Base-by-base conservation (phyloP, 2,888 invertebrate genomes). In the Temnothorax ravouxi region DNA sequence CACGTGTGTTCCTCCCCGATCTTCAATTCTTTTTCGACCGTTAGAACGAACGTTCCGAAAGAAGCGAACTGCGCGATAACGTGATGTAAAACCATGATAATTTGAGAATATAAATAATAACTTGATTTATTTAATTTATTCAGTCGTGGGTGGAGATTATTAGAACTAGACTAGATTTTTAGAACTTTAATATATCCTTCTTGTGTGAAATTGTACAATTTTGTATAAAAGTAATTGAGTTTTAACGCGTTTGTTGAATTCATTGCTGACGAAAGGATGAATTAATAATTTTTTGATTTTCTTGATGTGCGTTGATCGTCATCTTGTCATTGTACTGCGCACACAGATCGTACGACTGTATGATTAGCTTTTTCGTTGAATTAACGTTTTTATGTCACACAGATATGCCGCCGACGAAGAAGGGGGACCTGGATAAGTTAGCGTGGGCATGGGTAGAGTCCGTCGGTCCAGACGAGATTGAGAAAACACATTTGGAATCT, bases 381-480 rank as follows among this genome's bases (percentile, higher is more conserved):
- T 21, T n/a, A 41, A 41, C 72, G 47, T 62, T 69, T n/a, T 71
- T 67, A 56, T 34, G 9, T 84, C 59, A 1, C n/a, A n/a, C 74
- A 52, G 67, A 62, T 71, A 95, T 95, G 95, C 93, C 95, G 75
- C 94, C 94, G 25, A 87, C 92, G 6, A 94, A 95, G 89, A 95
- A 95, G 92, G 92, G 93, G 83, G 94, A 94, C 87, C 90, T 94
- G 80, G 95, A 95, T 81, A 95, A 95, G 91, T 91, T 94, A 83
- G 95, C 95, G 61, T 96, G 96, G 96, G 92, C 95, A 84, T 96
- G 96, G 96, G 95, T 95, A 86, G 95, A 96, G 86, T 92, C 91
- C 1, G 94, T 95, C 1, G 93, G 95, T 72, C 95, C 95, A 0
- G 95, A 95, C 1, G 91, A 95, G 75, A 95, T 96, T 25, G 85